These are phyloP conservation scores for Monoplex corrugatus DNA, from an alignment of 2,888 invertebrate genomes.

Conservation along the genomic window DNA sequence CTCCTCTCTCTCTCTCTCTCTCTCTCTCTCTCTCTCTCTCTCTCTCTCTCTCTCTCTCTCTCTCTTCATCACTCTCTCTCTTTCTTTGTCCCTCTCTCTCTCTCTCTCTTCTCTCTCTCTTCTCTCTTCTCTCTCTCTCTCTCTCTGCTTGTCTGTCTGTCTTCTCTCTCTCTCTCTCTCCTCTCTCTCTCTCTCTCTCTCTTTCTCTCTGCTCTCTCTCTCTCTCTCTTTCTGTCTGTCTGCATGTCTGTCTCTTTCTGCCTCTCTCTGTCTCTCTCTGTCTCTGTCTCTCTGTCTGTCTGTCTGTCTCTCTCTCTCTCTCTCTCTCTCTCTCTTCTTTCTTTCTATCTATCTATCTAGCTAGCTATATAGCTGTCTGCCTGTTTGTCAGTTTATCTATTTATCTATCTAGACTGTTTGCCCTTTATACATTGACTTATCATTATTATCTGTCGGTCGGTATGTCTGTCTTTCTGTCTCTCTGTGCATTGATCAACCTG, in stretches of 20 bases:
- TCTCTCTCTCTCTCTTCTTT: background rate
- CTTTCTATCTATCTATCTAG: background rate
- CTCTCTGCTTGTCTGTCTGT: background rate
- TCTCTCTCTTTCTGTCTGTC: background rate
- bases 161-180: background rate
- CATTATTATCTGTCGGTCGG: background rate
- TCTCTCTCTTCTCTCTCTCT: background rate
- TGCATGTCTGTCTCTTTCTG: background rate
- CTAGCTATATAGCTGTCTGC: background rate
- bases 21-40: no score
- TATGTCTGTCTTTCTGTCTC: background rate
- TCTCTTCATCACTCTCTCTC: no score
- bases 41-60: background rate
- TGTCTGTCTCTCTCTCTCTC: background rate
- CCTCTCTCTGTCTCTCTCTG: background rate
- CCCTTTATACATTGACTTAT: background rate
- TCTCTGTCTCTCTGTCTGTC: background rate
- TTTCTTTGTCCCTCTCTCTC: no score
- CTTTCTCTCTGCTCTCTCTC: background rate
- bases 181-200: background rate
- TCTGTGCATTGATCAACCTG: background rate
- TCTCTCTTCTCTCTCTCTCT: background rate
- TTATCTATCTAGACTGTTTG: background rate
- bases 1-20: no score
- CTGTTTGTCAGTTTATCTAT: background rate